A percentile compares a stretch with the other conserved stretches of the same genome.
Conservation (phyloP, 2,888 invertebrate genomes). For the Leptinotarsa tumamoca region DNA sequence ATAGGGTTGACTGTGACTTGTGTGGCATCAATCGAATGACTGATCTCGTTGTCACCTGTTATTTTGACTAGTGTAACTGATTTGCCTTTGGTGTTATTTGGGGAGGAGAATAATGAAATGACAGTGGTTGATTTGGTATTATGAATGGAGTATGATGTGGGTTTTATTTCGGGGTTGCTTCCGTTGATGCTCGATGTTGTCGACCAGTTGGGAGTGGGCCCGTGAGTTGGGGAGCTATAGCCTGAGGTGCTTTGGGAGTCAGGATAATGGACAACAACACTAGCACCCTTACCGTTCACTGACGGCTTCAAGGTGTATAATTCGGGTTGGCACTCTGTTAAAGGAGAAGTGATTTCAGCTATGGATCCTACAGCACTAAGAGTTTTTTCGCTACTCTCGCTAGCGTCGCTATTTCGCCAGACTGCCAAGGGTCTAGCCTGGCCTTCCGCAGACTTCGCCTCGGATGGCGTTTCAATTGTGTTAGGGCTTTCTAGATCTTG, state of each 20-base stretch:
- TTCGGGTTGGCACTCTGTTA: slow-evolving; percentile 60
- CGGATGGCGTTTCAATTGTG: slow-evolving; percentile 67
- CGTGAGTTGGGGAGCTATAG: slow-evolving; percentile 67
- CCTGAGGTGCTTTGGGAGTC: slow-evolving; percentile 69
- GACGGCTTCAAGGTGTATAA: slow-evolving; percentile 59
- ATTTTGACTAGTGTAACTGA: slow-evolving; percentile 66
- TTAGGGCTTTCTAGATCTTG: slow-evolving; percentile 68
- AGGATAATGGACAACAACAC: slow-evolving; percentile 62
- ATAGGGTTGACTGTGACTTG: slow-evolving; percentile 37
- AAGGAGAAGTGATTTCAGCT: slow-evolving; percentile 63
- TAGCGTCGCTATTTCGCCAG: slow-evolving; percentile 63
- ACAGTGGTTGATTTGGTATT: slow-evolving; percentile 66
- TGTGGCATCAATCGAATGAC: slow-evolving; percentile 33
- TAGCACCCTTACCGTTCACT: slow-evolving; percentile 61
- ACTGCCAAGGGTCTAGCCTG: slow-evolving; percentile 57
- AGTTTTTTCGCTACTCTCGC: slow-evolving; percentile 65
- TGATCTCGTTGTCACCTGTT: slow-evolving; percentile 56
- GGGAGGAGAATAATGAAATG: slow-evolving; percentile 63
- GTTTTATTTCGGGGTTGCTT: slow-evolving; percentile 58
- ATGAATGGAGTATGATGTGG: slow-evolving; percentile 65
- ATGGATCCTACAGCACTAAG: slow-evolving; percentile 65
- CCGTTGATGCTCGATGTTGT: slow-evolving; percentile 65
- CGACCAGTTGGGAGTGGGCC: slow-evolving; percentile 64
- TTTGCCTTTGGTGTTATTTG: slow-evolving; percentile 59
- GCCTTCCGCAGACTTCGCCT: slow-evolving; percentile 57